Evolutionary conservation across 2,113 vertebrate genomes (phyloP).

Genomic region (Daphoenositta chrysoptera): DNA sequence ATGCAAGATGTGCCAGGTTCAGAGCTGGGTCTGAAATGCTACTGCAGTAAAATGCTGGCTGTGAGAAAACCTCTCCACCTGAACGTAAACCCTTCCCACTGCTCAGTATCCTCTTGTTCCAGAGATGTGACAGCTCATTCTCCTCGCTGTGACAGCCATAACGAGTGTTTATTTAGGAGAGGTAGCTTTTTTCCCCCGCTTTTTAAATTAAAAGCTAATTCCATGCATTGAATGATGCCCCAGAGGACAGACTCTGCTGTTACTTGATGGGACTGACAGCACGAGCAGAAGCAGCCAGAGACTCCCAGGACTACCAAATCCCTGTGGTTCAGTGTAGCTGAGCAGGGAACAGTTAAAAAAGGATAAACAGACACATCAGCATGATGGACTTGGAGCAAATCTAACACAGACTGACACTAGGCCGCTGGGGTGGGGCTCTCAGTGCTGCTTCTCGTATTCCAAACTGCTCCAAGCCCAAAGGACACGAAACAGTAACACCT

Average conservation of each 20-base stretch:
- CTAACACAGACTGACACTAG: background rate
- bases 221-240: background rate
- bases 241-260: background rate
- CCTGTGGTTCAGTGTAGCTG: background rate
- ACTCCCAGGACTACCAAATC: background rate
- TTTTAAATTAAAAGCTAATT: slow-evolving; percentile 33
- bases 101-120: background rate
- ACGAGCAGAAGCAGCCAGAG: background rate
- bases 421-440: background rate
- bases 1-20: background rate
- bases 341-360: background rate
- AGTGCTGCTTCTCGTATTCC: background rate
- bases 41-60: background rate
- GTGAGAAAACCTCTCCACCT: background rate
- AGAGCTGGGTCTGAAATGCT: background rate
- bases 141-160: background rate
- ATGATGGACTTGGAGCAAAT: background rate
- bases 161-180: background rate
- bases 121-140: background rate
- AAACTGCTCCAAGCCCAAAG: background rate
- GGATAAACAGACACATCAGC: background rate
- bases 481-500: background rate
- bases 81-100: background rate
- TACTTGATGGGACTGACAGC: slow-evolving; percentile 29
- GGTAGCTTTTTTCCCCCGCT: background rate